Base-by-base conservation (phyloP, 2,888 invertebrate species). In the Lithophane ornitopus region DNA sequence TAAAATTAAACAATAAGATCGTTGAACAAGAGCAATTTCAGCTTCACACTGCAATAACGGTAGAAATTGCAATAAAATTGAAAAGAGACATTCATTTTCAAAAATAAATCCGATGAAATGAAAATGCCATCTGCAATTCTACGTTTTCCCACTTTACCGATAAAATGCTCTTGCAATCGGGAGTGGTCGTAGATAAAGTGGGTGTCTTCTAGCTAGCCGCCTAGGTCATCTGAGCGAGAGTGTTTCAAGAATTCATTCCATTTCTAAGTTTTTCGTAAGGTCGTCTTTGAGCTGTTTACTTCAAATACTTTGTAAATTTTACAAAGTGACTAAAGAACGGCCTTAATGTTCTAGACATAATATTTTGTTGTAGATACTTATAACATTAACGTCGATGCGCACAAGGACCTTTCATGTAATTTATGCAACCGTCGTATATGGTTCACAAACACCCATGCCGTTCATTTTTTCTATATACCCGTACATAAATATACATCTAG, bases 181-280 rank as follows among this genome's bases (percentile, higher is more conserved):
- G 74, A 80, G 80, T 79, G 83, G 75, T 82, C 81, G 82, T 63
- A 70, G 79, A 81, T 84, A 84, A 74, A 84, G 75, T 79, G 67
- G 22, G 56, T 59, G 70, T 76, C 68, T 76, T 76, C 58, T 54
- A 78, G 56, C 82, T 65, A 69, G 66, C 66, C 49, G 61, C 34
- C 52, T 52, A n/a, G 78, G 82, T 80, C 87, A 85, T 83, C 87
- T 85, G 87, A 84, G 82, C 78, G 73, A 87, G 19, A 54, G 71
- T 87, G 91, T 92, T 93, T 89, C 74, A 90, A 90, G 90, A 88
- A 92, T 92, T 89, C 88, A 90, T 92, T 92, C 87, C 88, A 88
- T 91, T 93, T 91, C 90, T 90, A 91, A 65, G 65, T 69, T 68
- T 80, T 93, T 92, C 59, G 91, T 86, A 88, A 89, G 86, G 85